These are phyloP conservation scores for Metallyticus violacea DNA, from an alignment of 2,888 invertebrate genomes.

Conservation along the genomic window DNA sequence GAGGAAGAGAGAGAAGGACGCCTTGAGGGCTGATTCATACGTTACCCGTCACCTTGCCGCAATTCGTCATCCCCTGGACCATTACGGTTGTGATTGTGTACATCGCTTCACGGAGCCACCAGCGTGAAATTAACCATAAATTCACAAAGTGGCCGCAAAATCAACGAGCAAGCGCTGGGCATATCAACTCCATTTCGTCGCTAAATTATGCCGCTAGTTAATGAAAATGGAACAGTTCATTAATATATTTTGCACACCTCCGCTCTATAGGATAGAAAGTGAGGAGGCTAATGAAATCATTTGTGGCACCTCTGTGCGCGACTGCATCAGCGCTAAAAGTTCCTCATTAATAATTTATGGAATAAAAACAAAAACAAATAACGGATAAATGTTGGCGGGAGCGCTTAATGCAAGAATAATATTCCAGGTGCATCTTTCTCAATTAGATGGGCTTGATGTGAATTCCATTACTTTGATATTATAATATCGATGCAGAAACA, in stretches of 20 bases:
- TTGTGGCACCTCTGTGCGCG: neutral
- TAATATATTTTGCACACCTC: neutral
- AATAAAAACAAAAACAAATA: neutral
- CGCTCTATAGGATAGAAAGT: neutral
- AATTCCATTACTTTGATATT: no score
- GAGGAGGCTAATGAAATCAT: neutral
- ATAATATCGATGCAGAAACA: no score
- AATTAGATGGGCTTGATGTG: no score
- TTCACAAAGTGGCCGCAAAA: neutral
- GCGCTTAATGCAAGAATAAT: neutral
- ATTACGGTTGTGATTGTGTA: neutral
- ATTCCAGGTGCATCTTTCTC: neutral
- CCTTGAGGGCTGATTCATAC: neutral
- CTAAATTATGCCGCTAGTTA: neutral
- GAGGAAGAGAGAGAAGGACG: neutral
- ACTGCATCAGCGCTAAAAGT: neutral
- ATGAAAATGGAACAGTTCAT: conserved; percentile 3
- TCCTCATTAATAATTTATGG: neutral
- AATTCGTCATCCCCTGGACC: neutral
- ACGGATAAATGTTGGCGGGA: neutral
- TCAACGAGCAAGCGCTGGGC: neutral
- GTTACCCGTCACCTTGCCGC: neutral
- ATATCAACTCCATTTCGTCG: neutral
- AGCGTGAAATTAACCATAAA: neutral
- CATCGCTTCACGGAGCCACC: neutral